Evolutionary conservation across 2,888 invertebrate genomes (phyloP).

Genomic region (Oasisia sp.): DNA sequence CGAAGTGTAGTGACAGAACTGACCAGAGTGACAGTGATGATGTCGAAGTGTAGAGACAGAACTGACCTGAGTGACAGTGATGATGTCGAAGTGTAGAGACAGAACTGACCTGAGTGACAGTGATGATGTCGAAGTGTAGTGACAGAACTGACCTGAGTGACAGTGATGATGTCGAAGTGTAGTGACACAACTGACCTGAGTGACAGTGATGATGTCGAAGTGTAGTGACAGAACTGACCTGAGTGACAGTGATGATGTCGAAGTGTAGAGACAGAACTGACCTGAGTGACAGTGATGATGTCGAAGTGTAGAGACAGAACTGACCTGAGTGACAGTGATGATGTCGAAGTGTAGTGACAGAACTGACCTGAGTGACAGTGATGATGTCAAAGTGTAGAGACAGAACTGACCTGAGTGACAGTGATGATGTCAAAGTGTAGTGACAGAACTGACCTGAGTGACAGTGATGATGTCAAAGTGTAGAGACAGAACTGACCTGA

Average conservation of each 20-base stretch:
- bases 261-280: constrained; percentile 47
- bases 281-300: constrained; percentile 50
- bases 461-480: constrained; percentile 44
- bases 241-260: constrained; percentile 46
- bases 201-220: constrained; percentile 43
- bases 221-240: constrained; percentile 51
- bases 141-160: constrained; percentile 53
- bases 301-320: constrained; percentile 46
- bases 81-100: constrained; percentile 42
- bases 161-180: constrained; percentile 43
- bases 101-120: constrained; percentile 53
- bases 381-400: constrained; percentile 44
- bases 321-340: constrained; percentile 51
- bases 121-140: constrained; percentile 43
- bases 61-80: constrained; percentile 53
- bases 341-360: constrained; percentile 44
- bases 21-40: constrained; percentile 51
- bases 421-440: constrained; percentile 44
- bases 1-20: constrained; percentile 45
- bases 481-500: constrained; percentile 52
- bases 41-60: constrained; percentile 44
- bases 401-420: constrained; percentile 53
- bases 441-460: constrained; percentile 53
- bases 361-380: constrained; percentile 51
- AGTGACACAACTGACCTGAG: constrained; percentile 52